Conservation (phyloP, 2,113 vertebrate species). For the Pseudopodoces humilis region DNA sequence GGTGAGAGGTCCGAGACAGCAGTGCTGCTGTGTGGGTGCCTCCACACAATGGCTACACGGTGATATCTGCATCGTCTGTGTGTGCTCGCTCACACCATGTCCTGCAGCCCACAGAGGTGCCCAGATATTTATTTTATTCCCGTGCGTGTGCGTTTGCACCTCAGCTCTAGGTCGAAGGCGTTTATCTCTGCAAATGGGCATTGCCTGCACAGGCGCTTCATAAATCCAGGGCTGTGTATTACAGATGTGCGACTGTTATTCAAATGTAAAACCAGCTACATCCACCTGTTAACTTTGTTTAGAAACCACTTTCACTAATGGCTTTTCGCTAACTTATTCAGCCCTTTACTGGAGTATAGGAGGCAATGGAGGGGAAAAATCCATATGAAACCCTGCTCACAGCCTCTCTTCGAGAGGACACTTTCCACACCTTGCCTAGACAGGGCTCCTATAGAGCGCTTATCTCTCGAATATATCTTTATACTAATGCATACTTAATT, state of each 20-base stretch:
- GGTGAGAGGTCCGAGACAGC: neutral
- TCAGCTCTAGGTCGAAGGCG: neutral
- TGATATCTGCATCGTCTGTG: neutral
- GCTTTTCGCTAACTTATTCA: conserved; percentile 65
- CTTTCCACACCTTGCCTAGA: conserved; percentile 63
- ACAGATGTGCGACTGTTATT: conserved; percentile 3
- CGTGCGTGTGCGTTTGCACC: neutral
- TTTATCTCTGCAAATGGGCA: neutral
- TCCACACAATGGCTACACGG: neutral
- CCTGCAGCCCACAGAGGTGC: neutral
- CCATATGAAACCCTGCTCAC: conserved; percentile 51
- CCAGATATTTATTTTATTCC: neutral
- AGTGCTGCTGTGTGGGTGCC: neutral
- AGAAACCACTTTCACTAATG: conserved; percentile 67
- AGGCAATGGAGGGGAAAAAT: conserved; percentile 59
- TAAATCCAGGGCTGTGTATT: neutral
- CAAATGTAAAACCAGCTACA: conserved; percentile 31
- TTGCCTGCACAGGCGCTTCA: neutral
- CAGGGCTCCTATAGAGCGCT: conserved; percentile 58
- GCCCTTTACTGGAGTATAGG: conserved; percentile 35
- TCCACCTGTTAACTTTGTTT: conserved; percentile 73
- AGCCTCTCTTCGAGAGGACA: conserved; percentile 40
- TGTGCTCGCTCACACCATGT: neutral
- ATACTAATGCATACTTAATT: conserved; percentile 82
- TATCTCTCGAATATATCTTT: conserved; percentile 78